Evolutionary conservation across 2,113 vertebrate genomes (phyloP), one percentile per base, ranked within the genome.

Genomic region (Eira barbara): DNA sequence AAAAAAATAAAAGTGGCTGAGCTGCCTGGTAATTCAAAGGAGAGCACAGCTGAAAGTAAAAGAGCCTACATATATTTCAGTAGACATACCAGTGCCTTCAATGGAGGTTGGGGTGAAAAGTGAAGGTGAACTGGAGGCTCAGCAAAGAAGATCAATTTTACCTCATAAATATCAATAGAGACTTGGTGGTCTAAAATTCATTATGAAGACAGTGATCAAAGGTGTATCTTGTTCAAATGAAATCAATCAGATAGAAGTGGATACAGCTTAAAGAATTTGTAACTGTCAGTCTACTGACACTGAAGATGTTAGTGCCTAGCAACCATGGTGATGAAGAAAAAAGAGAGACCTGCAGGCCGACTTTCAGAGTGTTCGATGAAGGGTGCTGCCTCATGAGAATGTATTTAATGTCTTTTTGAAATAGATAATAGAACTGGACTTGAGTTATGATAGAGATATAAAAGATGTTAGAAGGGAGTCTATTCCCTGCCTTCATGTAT

Each of bases 171-270:
- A 89, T 94, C 73, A 47, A 21, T 31, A n/a, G 49, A 94, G 31
- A 93, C 4, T 49, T 52, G 34, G 71, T 85, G 31, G 36, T 42
- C 86, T 12, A 95, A 82, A 97, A 89, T 97, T 79, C 81, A 92
- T 96, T 78, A 92, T 82, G 31, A 96, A 87, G 45, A 83, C 21
- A 52, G 67, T 80, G 86, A 97, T 96, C 93, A 74, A 91, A 95
- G 52, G 18, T 78, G 10, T 89, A 79, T 76, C 73, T 86, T 95
- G 29, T 89, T 95, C 71, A 84, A 97, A 97, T 97, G 81, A 91
- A 96, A 93, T 91, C 78, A 74, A 89, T 97, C 85, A 82, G 42
- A 39, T 65, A 92, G 86, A 94, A 95, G 93, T 69, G 78, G 79
- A 93, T 94, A 45, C 52, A 55, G 31, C 45, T 84, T 65, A 76